Conservation (phyloP, 2,797 vertebrate genomes). For the Danio albolineatus region DNA sequence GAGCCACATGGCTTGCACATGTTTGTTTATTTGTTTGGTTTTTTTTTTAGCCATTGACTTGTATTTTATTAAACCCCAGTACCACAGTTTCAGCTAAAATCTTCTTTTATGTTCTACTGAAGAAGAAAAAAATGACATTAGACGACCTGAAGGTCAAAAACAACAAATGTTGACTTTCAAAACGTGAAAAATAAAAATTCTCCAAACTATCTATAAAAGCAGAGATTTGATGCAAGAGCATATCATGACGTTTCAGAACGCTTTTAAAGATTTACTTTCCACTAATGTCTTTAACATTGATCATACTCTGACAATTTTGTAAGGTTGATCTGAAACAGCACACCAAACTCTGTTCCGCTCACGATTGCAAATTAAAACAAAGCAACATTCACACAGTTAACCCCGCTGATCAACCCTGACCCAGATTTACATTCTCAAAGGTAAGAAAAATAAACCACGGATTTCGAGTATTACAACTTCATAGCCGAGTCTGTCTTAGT, state of each 20-base stretch:
- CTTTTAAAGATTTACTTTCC: background rate
- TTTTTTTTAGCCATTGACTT: too few relatives aligned
- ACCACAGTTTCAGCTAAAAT: too few relatives aligned
- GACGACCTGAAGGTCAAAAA: too few relatives aligned
- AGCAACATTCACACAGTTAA: slow-evolving; percentile 42
- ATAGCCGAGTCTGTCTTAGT: slow-evolving; percentile 61
- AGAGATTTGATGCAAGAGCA: background rate
- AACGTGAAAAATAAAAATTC: background rate
- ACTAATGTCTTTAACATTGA: background rate
- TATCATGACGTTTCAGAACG: background rate
- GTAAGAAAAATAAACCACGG: slow-evolving; percentile 23
- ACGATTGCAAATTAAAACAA: slow-evolving; percentile 18
- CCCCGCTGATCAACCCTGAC: slow-evolving; percentile 20
- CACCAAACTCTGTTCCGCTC: background rate
- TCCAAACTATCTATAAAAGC: background rate
- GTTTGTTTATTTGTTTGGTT: too few relatives aligned
- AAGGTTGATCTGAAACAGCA: slow-evolving; percentile 13
- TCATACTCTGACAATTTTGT: background rate
- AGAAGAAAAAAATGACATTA: too few relatives aligned
- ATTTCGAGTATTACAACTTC: slow-evolving; percentile 24
- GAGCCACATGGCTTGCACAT: too few relatives aligned
- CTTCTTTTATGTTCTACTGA: too few relatives aligned
- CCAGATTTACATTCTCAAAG: slow-evolving; percentile 32
- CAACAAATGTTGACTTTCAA: too few relatives aligned
- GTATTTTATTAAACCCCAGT: too few relatives aligned